phyloP scores from a whole-genome alignment of 2,797 vertebrate genomes.

The Tapirus indicus region DNA sequence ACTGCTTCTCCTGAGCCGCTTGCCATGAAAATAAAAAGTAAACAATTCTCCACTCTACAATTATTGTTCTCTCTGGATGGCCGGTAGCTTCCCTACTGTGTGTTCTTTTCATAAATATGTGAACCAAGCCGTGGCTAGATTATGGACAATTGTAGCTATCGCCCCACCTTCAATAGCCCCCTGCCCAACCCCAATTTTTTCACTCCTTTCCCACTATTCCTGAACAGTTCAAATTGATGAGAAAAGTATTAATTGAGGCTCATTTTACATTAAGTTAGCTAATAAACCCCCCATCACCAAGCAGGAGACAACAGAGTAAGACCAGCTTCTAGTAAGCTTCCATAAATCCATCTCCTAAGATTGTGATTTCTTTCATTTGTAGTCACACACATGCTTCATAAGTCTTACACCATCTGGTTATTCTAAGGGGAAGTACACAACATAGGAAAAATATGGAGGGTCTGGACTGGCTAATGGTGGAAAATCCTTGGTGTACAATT shows the following conservation, averaged over 20 bases:
- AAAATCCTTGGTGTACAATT: background rate
- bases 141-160: too few species aligned
- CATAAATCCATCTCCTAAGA: background rate
- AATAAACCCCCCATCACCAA: background rate
- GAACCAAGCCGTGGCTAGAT: background rate
- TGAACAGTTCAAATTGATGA: background rate
- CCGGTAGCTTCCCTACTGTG: background rate
- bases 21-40: background rate
- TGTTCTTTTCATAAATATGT: background rate
- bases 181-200: too few species aligned
- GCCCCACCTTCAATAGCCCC: background rate
- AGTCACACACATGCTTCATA: fast-evolving
- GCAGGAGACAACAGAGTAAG: background rate
- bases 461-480: background rate
- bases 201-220: background rate
- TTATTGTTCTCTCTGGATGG: background rate
- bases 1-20: background rate
- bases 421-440: background rate
- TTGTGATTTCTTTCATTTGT: background rate
- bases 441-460: background rate
- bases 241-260: background rate
- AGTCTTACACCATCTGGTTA: background rate
- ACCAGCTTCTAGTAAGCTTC: background rate
- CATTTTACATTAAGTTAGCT: background rate
- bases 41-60: background rate